These are phyloP conservation scores for Steinernema carpocapsae DNA, from an alignment of 2,888 invertebrate species.

Conservation along the genomic window DNA sequence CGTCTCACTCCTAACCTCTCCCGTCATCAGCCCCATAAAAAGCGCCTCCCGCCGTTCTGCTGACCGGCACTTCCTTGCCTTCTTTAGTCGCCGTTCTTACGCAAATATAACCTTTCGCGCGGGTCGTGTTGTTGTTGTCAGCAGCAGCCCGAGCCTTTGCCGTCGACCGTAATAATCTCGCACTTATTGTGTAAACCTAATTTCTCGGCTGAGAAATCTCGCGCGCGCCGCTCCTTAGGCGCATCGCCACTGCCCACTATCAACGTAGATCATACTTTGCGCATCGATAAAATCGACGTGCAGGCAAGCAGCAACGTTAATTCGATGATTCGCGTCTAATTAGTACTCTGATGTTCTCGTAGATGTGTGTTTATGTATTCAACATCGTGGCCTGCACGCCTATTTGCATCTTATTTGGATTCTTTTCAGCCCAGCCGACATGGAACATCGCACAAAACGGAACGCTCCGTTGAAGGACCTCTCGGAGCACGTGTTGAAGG, in stretches of 20 bases:
- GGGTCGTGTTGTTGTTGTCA: slow-evolving; percentile 16
- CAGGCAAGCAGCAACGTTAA: background rate
- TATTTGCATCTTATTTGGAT: slow-evolving; percentile 14
- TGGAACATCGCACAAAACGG: slow-evolving; percentile 51
- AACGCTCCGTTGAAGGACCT: slow-evolving; percentile 27
- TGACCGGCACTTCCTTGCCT: background rate
- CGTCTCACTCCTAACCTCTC: too few relatives aligned
- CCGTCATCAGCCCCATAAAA: background rate
- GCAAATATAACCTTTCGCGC: slow-evolving; percentile 1
- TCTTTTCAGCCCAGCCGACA: slow-evolving; percentile 35
- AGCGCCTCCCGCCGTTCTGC: background rate
- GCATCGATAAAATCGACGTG: slow-evolving; percentile 23
- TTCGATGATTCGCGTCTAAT: slow-evolving; percentile 35
- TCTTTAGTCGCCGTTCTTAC: background rate
- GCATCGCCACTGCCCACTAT: background rate
- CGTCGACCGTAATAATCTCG: slow-evolving; percentile 33
- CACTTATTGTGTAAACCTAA: slow-evolving; percentile 35
- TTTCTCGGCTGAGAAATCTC: slow-evolving; percentile 13
- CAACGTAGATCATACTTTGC: slow-evolving; percentile 10
- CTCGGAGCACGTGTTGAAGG: slow-evolving; percentile 42
- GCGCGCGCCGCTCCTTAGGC: slow-evolving; percentile 16
- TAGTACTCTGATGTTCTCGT: slow-evolving; percentile 4
- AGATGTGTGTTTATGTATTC: background rate
- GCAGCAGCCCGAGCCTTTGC: background rate
- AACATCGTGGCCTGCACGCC: background rate